Evolutionary conservation across 2,113 vertebrate genomes (phyloP), one percentile per base, ranked within the genome.

Genomic region (Thunnus maccoyii): DNA sequence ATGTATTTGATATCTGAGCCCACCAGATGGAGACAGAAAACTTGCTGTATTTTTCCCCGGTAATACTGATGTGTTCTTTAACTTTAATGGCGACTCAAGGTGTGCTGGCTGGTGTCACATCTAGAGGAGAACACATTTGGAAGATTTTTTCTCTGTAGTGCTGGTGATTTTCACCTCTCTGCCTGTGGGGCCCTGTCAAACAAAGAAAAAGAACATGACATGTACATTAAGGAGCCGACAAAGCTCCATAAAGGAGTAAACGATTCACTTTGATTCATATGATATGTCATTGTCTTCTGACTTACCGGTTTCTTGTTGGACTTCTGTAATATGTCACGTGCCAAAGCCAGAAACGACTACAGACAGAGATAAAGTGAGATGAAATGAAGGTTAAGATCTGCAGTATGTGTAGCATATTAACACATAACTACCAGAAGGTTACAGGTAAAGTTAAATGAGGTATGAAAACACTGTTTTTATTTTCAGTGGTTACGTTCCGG

Each of bases 271-370:
- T 72, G n/a, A 6, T 61, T 20, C 4, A 2, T 36, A 6, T 3
- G 13, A 30, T 1, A 36, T 14, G 27, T 55, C 4, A 36, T 36
- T 36, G 36, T 54, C 20, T 18, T 71, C 0, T 8, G 8, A 93
- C 96, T 96, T 88, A 98, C 96, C 32, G 82, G 56, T 94, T 95
- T 97, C 85, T 94, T 96, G 88, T 73, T 94, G 41, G 95, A 95
- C 90, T 95, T 97, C 76, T 96, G 93, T 83, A 98, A 93, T 88
- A 98, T 99, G 88, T 98, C 97, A 54, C 93, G 88, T 6, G 97
- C 97, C 93, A 98, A 93, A 62, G 95, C 84, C 80, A 90, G 83
- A 87, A 98, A 98, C 3, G 97, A 96, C 97, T 98, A 74, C 1
- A 82, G 12, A 48, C 32, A 36, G 27, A 47, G n/a, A 46, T 11